Conservation (phyloP, 2,797 vertebrate genomes). For the Alcedo atthis region DNA sequence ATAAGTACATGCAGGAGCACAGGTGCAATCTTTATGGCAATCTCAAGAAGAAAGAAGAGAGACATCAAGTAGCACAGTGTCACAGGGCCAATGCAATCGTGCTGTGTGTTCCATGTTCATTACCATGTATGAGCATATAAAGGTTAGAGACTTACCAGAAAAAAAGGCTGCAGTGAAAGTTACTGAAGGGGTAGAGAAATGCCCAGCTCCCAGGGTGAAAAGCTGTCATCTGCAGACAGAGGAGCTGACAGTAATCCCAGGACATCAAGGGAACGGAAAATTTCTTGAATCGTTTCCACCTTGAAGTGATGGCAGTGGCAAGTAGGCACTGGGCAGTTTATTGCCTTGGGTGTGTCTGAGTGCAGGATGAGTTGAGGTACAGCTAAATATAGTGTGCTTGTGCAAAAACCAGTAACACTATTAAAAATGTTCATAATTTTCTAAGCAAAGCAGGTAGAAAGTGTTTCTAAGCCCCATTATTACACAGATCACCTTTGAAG, state of each 20-base stretch:
- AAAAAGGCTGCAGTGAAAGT: neutral
- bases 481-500: conserved; percentile 58
- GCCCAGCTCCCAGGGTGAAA: neutral
- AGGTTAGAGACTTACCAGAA: neutral
- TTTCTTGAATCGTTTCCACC: neutral
- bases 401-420: conserved; percentile 46
- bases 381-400: conserved; percentile 52
- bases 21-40: conserved; percentile 63
- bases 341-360: conserved; percentile 38
- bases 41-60: conserved; percentile 48
- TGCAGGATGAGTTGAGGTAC: neutral
- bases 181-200: neutral
- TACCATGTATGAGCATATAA: neutral
- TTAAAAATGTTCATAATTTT: conserved; percentile 63
- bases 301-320: neutral
- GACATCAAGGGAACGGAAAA: neutral
- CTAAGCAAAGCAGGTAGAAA: conserved; percentile 71
- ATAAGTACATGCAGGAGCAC: conserved; percentile 31
- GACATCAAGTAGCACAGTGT: conserved; percentile 41
- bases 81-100: neutral
- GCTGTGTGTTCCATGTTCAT: neutral
- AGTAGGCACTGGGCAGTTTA: neutral
- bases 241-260: neutral
- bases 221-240: neutral
- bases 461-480: conserved; percentile 65